Base-by-base conservation (phyloP, 2,888 invertebrate species). In the Elysia crispata region DNA sequence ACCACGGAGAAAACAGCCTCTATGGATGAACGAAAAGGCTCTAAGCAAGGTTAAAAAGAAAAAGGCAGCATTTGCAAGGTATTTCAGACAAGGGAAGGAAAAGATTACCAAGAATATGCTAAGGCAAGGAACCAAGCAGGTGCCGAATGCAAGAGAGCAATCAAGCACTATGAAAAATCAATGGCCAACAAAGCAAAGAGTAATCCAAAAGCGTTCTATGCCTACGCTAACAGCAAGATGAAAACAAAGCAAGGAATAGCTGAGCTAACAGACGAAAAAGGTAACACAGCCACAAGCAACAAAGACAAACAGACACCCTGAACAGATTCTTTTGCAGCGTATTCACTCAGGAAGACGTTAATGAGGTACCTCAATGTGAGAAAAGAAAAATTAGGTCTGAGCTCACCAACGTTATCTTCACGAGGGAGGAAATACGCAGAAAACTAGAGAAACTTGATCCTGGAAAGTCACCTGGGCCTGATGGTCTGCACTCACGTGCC, bases 81-180 rank as follows among this genome's bases (percentile, higher is more conserved):
- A 79, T 20, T 30, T 15, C 66, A 81, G n/a, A 75, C 79, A 25
- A 75, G n/a, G n/a, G 81, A 81, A 54, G 75, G 69, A 5, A 49
- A 69, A 23, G 54, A 79, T 28, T 81, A 81, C 50, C n/a, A 8
- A 25, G 74, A n/a, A 1, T 74, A 74, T 60, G 74, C 74, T 18
- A 74, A 74, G 20, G 74, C 6, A 54, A 57, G 74, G 20, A 74
- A 74, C n/a, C 74, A 74, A 57, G 74, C 57, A 20, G 11, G 33
- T 31, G 54, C 41, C 20, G 74, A 54, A 74, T 74, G 74, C n/a
- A n/a, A 28, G 25, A 66, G 25, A 28, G 66, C 66, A 66, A 28
- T 30, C 3, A 23, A 28, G 25, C 23, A 66, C 3, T 18, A 18
- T 28, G 66, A 66, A 23, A 66, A 25, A 23, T 23, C 20, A 6